Evolutionary conservation across 2,113 vertebrate species (phyloP).

Genomic region (Mesocricetus auratus): DNA sequence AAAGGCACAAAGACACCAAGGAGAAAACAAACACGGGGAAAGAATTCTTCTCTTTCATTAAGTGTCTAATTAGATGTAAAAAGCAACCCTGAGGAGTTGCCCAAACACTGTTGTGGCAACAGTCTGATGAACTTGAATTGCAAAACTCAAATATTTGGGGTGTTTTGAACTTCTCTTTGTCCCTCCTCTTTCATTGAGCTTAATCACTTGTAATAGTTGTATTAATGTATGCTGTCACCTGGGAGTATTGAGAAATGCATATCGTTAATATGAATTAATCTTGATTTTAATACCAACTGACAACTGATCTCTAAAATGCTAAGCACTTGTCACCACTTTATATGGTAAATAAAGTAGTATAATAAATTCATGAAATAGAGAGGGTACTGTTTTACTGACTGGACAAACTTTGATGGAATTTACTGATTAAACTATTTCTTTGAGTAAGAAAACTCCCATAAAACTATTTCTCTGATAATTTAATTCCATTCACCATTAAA

Average conservation of each 20-base stretch:
- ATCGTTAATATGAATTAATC: constrained; percentile 91
- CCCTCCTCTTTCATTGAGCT: constrained; percentile 84
- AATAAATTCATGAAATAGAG: constrained; percentile 80
- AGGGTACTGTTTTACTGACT: constrained; percentile 58
- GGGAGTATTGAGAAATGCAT: constrained; percentile 88
- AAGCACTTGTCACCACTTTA: constrained; percentile 83
- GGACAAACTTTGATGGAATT: constrained; percentile 82
- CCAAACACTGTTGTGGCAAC: constrained; percentile 65
- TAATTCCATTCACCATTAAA: constrained; percentile 35
- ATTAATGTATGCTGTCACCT: constrained; percentile 89
- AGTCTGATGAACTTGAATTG: constrained; percentile 81
- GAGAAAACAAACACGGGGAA: constrained; percentile 69
- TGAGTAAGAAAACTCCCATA: constrained; percentile 30
- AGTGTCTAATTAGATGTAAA: constrained; percentile 81
- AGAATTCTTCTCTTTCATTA: constrained; percentile 78
- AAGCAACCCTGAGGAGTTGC: constrained; percentile 76
- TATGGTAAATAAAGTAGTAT: constrained; percentile 81
- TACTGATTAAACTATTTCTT: constrained; percentile 59
- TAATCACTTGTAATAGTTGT: constrained; percentile 89
- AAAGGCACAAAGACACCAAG: constrained; percentile 70
- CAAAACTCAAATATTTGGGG: constrained; percentile 81
- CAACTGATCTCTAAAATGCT: constrained; percentile 88
- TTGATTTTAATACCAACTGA: constrained; percentile 90
- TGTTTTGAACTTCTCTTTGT: constrained; percentile 71
- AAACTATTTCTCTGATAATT: constrained; percentile 56